A percentile compares a stretch with the other conserved stretches of the same genome.
phyloP scores from a whole-genome alignment of 2,888 invertebrate species.

The Gymnoscelis rufifasciata region DNA sequence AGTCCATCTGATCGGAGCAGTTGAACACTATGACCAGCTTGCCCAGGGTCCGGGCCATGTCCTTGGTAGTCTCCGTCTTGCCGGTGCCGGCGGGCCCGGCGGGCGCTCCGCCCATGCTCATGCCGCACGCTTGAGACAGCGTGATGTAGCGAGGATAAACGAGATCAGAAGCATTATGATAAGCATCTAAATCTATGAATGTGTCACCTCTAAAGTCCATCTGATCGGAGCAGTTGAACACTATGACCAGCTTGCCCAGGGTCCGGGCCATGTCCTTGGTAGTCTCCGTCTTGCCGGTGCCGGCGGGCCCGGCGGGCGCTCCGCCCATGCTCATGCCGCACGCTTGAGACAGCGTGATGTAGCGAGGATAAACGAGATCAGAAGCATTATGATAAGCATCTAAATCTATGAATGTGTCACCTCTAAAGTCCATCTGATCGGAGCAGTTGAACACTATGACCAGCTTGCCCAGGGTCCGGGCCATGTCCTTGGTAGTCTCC shows the following conservation, averaged over 20 bases:
- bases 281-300: slow-evolving; percentile 95
- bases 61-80: slow-evolving; percentile 94
- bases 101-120: too few species aligned
- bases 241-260: slow-evolving; percentile 92
- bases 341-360: slow-evolving; percentile 93
- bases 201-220: slow-evolving; percentile 1
- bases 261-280: slow-evolving; percentile 95
- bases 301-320: too few species aligned
- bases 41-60: slow-evolving; percentile 93
- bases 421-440: slow-evolving; percentile 2
- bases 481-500: slow-evolving; percentile 95
- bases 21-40: slow-evolving; percentile 95
- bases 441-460: slow-evolving; percentile 91
- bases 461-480: slow-evolving; percentile 90
- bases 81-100: slow-evolving; percentile 94
- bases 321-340: too few species aligned
- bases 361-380: too few species aligned
- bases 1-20: slow-evolving; percentile 44
- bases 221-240: slow-evolving; percentile 83
- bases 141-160: too few species aligned
- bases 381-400: too few species aligned
- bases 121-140: slow-evolving; percentile 91
- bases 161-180: too few species aligned
- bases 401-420: background rate
- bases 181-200: background rate